These are phyloP conservation scores for Notolabrus celidotus DNA, from an alignment of 2,797 vertebrate genomes.

Conservation along the genomic window DNA sequence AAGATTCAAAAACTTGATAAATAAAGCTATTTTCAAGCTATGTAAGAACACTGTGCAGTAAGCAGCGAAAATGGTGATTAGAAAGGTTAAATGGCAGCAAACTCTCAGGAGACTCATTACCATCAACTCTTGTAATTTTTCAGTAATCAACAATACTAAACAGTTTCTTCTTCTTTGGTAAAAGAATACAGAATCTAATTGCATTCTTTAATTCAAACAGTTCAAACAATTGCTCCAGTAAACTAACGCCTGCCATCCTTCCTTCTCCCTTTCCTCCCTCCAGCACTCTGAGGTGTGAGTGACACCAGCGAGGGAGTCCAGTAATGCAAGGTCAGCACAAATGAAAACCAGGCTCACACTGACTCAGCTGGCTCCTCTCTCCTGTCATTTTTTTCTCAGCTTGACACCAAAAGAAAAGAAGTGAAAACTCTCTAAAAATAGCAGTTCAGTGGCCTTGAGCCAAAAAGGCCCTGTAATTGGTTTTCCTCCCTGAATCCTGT, in stretches of 20 bases:
- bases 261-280: conserved; percentile 11
- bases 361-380: conserved; percentile 76
- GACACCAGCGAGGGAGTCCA: conserved; percentile 62
- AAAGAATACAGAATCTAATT: conserved; percentile 14
- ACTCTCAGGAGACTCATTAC: conserved; percentile 43
- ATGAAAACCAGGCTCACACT: conserved; percentile 76
- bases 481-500: conserved; percentile 53
- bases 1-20: conserved; percentile 55
- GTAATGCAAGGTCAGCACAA: conserved; percentile 72
- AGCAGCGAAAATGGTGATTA: conserved; percentile 1
- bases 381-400: conserved; percentile 70
- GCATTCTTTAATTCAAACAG: conserved; percentile 2
- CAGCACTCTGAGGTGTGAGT: conserved; percentile 51
- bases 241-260: background rate
- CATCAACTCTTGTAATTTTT: conserved; percentile 42
- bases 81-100: conserved; percentile 21
- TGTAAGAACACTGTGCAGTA: conserved; percentile 31
- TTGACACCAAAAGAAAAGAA: conserved; percentile 55
- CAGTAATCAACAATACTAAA: conserved; percentile 48
- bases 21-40: conserved; percentile 48
- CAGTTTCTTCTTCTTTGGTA: too few species aligned
- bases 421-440: conserved; percentile 75
- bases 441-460: conserved; percentile 56
- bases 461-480: conserved; percentile 52
- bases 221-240: background rate